phyloP scores from a whole-genome alignment of 1,140 invertebrate species.

The Pseudobourletiella spinata region DNA sequence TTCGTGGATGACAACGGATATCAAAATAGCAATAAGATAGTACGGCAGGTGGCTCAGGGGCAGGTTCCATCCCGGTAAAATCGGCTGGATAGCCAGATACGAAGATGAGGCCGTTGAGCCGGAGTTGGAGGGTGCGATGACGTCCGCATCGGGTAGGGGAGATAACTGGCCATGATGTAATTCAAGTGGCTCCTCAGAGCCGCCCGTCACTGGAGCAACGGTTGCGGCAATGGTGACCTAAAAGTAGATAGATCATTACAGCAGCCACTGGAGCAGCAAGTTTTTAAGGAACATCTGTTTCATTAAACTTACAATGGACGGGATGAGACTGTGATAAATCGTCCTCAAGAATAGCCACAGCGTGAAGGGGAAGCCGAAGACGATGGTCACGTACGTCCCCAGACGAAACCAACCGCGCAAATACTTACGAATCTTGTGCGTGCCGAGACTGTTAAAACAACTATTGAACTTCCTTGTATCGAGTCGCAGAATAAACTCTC shows the following conservation, averaged over 20 bases:
- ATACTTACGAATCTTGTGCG: slow-evolving; percentile 23
- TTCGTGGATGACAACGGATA: slow-evolving; percentile 34
- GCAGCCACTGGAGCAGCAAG: too few species aligned
- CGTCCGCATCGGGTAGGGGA: slow-evolving; percentile 32
- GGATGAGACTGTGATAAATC: slow-evolving; percentile 24
- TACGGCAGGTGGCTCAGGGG: slow-evolving; percentile 33
- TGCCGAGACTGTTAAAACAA: slow-evolving; percentile 25
- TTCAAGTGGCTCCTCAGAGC: slow-evolving; percentile 19
- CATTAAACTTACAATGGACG: slow-evolving; percentile 27
- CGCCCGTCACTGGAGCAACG: slow-evolving; percentile 21
- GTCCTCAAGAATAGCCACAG: slow-evolving; percentile 31
- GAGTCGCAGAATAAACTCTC: slow-evolving; percentile 28
- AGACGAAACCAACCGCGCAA: slow-evolving; percentile 34
- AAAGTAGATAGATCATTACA: too few species aligned
- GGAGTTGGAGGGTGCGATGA: slow-evolving; percentile 7
- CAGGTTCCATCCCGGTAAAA: slow-evolving; percentile 35
- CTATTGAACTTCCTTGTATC: slow-evolving; percentile 29
- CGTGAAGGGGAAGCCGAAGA: slow-evolving; percentile 34
- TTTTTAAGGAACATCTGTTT: too few species aligned
- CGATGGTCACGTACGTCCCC: slow-evolving; percentile 28
- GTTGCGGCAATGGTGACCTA: slow-evolving; percentile 20
- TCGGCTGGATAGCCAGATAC: slow-evolving; percentile 34
- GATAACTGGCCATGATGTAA: slow-evolving; percentile 24
- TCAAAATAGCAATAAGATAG: slow-evolving; percentile 33
- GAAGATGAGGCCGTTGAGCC: slow-evolving; percentile 14